A percentile compares a stretch with the other conserved stretches of the same genome.
Conservation (phyloP, 2,797 vertebrate species). For the Ceyx erithaca region DNA sequence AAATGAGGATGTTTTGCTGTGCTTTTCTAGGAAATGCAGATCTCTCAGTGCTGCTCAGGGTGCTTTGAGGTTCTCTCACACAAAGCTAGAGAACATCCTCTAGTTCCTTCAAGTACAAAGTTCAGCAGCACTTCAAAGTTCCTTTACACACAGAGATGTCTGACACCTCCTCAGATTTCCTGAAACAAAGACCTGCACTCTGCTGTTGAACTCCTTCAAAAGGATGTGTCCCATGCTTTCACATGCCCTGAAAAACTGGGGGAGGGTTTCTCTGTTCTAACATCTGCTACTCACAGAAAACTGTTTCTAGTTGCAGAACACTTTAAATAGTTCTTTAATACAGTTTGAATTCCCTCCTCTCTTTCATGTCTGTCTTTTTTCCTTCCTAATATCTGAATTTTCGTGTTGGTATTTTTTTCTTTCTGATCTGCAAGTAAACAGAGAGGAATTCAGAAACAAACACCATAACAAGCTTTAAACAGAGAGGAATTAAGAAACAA, state of each 20-base stretch:
- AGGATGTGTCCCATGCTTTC: not conserved
- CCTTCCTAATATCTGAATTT: not conserved
- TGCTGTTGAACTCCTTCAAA: not conserved
- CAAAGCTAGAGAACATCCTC: not conserved
- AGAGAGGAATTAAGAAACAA: not conserved
- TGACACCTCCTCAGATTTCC: slow-evolving; percentile 29
- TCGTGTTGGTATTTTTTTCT: not conserved
- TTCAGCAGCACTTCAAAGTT: slow-evolving; percentile 36
- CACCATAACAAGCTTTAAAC: not conserved
- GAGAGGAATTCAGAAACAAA: not conserved
- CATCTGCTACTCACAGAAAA: not conserved
- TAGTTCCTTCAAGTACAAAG: slow-evolving; percentile 25
- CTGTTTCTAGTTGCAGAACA: not conserved
- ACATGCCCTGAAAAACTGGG: not conserved
- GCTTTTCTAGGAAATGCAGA: not conserved
- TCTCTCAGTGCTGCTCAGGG: not conserved
- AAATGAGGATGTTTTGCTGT: not conserved
- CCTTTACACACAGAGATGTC: not conserved
- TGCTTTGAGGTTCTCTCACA: not conserved
- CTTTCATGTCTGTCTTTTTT: not conserved
- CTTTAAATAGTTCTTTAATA: not conserved
- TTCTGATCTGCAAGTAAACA: not conserved
- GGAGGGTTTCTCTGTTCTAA: not conserved
- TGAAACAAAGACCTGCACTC: slow-evolving; percentile 31
- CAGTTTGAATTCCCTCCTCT: not conserved